Evolutionary conservation across 2,797 vertebrate genomes (phyloP), one percentile per base, ranked within the genome.

Genomic region (Cirrhinus mrigala): DNA sequence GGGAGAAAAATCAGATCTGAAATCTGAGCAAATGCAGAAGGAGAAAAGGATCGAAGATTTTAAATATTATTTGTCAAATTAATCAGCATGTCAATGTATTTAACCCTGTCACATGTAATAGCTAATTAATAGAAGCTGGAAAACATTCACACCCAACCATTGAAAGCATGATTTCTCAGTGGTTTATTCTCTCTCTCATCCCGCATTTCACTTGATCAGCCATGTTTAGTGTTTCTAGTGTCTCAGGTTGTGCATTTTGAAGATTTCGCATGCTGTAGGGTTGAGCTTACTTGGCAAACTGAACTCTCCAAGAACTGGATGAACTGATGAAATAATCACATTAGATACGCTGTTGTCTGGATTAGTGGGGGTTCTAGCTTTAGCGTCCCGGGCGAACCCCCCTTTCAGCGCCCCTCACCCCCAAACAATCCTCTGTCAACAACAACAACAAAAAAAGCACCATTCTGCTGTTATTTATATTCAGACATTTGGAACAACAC

Each of bases 11-110:
- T 50, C 1, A 1, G 8, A 27, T 29, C 24, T 11, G 46, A 22
- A 11, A 69, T 40, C 1, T 40, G 24, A 33, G 75, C 24, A 11
- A 48, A 66, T 46, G 33, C 40, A 76, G 46, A 81, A 22, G 20
- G 40, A 1, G 58, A 54, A 44, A 52, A 33, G 33, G 33, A 33
- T 33, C 4, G 33, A 33, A 62, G 76, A 83, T 83, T 91, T 89
- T 54, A 52, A 22, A 75, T 88, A 87, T 91, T 94, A 93, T 94
- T 92, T 93, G 91, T 90, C 90, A 91, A 91, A 91, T 90, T 90
- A 92, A 93, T 94, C 94, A 92, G 92, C 93, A 94, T 92, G 90
- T 90, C 92, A 87, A 90, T 76, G 81, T 89, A 91, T 90, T 89
- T 87, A 92, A 90, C 82, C 75, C 66, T 90, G 89, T 91, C 92